A percentile compares a stretch with the other conserved stretches of the same genome.
Evolutionary conservation across 2,888 invertebrate genomes (phyloP).

Genomic region (Xanthorhoe designata): DNA sequence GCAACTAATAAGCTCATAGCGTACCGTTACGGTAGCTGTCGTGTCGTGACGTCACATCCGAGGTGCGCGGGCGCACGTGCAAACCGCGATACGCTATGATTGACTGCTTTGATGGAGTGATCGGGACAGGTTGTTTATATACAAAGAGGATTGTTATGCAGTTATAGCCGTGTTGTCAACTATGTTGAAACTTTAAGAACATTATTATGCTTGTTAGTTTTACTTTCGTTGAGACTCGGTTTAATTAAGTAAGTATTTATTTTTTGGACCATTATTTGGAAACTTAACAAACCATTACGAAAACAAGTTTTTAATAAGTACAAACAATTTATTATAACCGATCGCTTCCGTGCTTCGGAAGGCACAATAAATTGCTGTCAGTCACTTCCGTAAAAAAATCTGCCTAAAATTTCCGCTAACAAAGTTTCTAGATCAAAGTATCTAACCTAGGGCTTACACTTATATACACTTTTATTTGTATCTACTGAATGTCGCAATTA

Average conservation of each 20-base stretch:
- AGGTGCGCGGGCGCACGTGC: conserved; percentile 57
- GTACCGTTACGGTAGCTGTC: conserved; percentile 46
- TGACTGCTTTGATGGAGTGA: conserved; percentile 34
- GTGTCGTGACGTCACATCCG: conserved; percentile 65
- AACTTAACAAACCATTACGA: too few relatives aligned
- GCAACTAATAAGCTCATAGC: conserved; percentile 52
- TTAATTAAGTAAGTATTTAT: not conserved
- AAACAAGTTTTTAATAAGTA: too few relatives aligned
- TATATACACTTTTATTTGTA: too few relatives aligned
- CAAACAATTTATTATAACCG: too few relatives aligned
- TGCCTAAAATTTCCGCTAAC: too few relatives aligned
- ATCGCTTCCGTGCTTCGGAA: too few relatives aligned
- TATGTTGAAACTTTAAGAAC: not conserved
- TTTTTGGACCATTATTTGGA: not conserved
- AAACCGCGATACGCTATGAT: conserved; percentile 44
- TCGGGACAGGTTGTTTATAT: conserved; percentile 49
- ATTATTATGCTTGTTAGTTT: not conserved
- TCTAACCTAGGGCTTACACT: too few relatives aligned
- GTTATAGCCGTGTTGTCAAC: conserved; percentile 4
- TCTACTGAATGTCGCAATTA: not conserved
- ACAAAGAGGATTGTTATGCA: conserved; percentile 38
- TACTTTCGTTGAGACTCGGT: not conserved
- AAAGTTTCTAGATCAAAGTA: too few relatives aligned
- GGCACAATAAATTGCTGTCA: too few relatives aligned
- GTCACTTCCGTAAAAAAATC: too few relatives aligned